These are phyloP conservation scores for Calliphora vomitoria DNA, from an alignment of 2,888 invertebrate species.

Conservation along the genomic window DNA sequence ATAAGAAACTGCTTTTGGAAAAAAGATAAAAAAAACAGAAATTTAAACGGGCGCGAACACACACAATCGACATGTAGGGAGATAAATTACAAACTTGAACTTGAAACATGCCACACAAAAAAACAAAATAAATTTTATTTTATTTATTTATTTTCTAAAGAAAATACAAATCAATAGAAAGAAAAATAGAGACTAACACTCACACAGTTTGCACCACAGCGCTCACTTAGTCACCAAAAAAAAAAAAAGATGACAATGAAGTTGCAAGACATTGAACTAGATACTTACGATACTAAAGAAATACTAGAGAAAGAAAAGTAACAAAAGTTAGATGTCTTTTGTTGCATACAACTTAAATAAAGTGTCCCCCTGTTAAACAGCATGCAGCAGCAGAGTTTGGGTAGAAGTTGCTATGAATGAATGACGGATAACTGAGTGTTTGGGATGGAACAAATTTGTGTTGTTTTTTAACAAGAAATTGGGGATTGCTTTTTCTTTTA, in stretches of 20 bases:
- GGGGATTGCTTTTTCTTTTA: neutral
- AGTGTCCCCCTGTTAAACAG: conserved; percentile 34
- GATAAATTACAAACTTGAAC: conserved; percentile 74
- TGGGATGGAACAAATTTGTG: too few relatives aligned
- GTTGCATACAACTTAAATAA: conserved; percentile 41
- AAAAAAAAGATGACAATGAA: conserved; percentile 66
- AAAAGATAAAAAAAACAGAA: conserved; percentile 1
- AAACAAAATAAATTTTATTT: conserved; percentile 24
- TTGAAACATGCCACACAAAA: conserved; percentile 60
- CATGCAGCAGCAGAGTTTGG: neutral
- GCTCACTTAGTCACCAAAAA: conserved; percentile 1
- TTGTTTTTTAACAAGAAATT: neutral
- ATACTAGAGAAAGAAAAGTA: conserved; percentile 10
- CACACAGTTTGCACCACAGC: conserved; percentile 3
- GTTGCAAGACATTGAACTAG: conserved; percentile 56
- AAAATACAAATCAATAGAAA: conserved; percentile 25
- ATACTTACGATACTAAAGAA: neutral
- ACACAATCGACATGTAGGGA: conserved; percentile 63
- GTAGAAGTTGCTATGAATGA: conserved; percentile 12
- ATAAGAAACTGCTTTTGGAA: neutral
- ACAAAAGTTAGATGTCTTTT: too few relatives aligned
- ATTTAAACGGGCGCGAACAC: conserved; percentile 25
- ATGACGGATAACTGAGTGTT: neutral
- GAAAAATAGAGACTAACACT: conserved; percentile 38
- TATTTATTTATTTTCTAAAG: conserved; percentile 20